Evolutionary conservation across 2,888 invertebrate genomes (phyloP), one percentile per base, ranked within the genome.

Genomic region (Coelinius sp.): DNA sequence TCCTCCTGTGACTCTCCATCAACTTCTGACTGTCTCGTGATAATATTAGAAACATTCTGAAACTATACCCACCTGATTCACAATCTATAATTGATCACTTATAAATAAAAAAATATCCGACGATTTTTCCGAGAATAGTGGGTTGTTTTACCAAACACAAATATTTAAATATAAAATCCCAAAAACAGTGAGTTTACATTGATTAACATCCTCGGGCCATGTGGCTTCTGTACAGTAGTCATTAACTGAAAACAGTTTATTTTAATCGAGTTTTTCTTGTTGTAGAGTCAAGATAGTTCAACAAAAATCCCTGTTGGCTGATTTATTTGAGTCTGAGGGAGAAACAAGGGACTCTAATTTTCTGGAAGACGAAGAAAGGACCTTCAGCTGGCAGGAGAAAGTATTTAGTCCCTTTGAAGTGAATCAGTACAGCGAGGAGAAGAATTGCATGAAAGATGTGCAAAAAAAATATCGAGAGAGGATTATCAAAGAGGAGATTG

Each of bases 311-410:
- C 75, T 80, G 46, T 79, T 87, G 10, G 84, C 85, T n/a, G 87
- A 87, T 52, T 73, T 87, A 12, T 84, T 87, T 69, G 84, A 84
- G 27, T 81, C 81, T 53, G 85, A 85, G 35, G 81, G 75, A 7
- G 87, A 87, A 72, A 83, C 82, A 7, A 80, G 82, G 24, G 87
- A 88, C 66, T 69, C 82, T 2, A 85, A 86, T 75, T 87, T 82
- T 73, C 77, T 86, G 22, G 80, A 85, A 68, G 70, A 75, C 35
- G 88, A 88, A 71, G 85, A 85, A 24, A 76, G 76, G 64, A 80
- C 79, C 65, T 92, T 94, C 75, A 85, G 86, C 77, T 95, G 95
- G 95, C 94, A 95, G 84, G 90, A 94, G 81, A 95, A 94, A 88
- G 85, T 90, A 0, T 92, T 94, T 71, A 92, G 92, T 76, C 86